A percentile compares a stretch with the other conserved stretches of the same genome.
Evolutionary conservation across 2,888 invertebrate genomes (phyloP).

Genomic region (Empis livida): DNA sequence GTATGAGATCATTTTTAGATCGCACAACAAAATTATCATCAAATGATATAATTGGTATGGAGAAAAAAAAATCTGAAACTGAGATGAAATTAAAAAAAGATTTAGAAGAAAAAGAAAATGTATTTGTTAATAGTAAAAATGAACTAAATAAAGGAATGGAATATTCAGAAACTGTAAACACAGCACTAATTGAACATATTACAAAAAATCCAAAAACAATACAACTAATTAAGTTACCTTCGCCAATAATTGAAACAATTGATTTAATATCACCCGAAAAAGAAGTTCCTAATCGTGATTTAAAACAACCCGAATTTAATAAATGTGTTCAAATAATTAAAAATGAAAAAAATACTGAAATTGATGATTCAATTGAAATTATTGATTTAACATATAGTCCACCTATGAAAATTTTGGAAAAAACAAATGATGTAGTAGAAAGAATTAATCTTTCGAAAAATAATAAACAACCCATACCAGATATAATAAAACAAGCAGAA

Average conservation of each 20-base stretch:
- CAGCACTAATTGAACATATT: slow-evolving; percentile 24
- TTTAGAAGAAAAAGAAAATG: slow-evolving; percentile 31
- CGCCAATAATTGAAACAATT: slow-evolving; percentile 30
- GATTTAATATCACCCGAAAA: slow-evolving; percentile 33
- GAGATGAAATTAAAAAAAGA: slow-evolving; percentile 29
- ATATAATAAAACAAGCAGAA: slow-evolving; percentile 30
- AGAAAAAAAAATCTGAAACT: slow-evolving; percentile 28
- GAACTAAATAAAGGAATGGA: slow-evolving; percentile 33
- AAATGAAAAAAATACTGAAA: slow-evolving; percentile 13
- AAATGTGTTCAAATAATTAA: slow-evolving; percentile 12
- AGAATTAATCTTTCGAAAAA: slow-evolving; percentile 31
- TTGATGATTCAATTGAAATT: slow-evolving; percentile 13
- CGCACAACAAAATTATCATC: slow-evolving; percentile 26
- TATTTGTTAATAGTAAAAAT: slow-evolving; percentile 32
- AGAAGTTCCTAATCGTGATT: slow-evolving; percentile 24
- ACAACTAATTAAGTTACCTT: slow-evolving; percentile 17
- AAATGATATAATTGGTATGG: slow-evolving; percentile 7
- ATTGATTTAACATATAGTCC: slow-evolving; percentile 21
- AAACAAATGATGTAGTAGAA: slow-evolving; percentile 9
- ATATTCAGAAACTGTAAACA: slow-evolving; percentile 31
- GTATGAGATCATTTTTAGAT: slow-evolving; percentile 55
- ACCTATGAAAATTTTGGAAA: slow-evolving; percentile 15
- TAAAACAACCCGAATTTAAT: slow-evolving; percentile 16
- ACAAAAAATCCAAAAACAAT: slow-evolving; percentile 10
- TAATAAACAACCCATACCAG: slow-evolving; percentile 30